Evolutionary conservation across 2,113 vertebrate species (phyloP).

Genomic region (Hemiscyllium ocellatum): DNA sequence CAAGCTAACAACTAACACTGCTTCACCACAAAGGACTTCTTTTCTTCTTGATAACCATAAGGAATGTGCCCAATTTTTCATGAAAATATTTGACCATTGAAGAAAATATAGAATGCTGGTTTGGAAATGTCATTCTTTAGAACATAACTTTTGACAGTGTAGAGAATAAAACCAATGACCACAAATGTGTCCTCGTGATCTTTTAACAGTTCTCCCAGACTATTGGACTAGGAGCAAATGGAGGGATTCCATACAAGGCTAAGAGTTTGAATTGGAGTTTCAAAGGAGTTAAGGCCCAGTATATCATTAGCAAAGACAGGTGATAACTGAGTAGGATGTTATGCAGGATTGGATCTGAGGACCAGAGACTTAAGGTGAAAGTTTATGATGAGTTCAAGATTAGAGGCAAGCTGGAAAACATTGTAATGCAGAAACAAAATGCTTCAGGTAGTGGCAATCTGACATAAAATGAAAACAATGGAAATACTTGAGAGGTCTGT

Average conservation of each 20-base stretch:
- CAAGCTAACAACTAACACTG: background rate
- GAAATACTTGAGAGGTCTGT: too few species aligned
- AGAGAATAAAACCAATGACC: background rate
- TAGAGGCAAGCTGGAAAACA: background rate
- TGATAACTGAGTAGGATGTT: background rate
- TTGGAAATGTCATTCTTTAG: background rate
- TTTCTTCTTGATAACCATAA: background rate
- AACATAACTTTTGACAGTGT: background rate
- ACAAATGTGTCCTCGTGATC: background rate
- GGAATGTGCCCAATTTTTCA: background rate
- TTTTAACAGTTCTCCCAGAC: background rate
- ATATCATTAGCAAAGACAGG: background rate
- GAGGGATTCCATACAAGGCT: background rate
- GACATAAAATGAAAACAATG: too few species aligned
- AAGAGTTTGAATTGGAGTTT: background rate
- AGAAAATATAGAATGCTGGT: background rate
- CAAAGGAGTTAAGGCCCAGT: background rate
- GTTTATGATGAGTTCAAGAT: background rate
- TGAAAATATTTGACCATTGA: background rate
- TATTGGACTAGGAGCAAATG: background rate
- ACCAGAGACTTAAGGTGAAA: background rate
- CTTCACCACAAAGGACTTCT: background rate
- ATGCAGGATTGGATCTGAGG: background rate
- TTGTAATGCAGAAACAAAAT: background rate
- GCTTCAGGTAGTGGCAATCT: too few species aligned